A percentile compares a stretch with the other conserved stretches of the same genome.
Evolutionary conservation across 2,797 vertebrate genomes (phyloP).

Genomic region (Strix occidentalis): DNA sequence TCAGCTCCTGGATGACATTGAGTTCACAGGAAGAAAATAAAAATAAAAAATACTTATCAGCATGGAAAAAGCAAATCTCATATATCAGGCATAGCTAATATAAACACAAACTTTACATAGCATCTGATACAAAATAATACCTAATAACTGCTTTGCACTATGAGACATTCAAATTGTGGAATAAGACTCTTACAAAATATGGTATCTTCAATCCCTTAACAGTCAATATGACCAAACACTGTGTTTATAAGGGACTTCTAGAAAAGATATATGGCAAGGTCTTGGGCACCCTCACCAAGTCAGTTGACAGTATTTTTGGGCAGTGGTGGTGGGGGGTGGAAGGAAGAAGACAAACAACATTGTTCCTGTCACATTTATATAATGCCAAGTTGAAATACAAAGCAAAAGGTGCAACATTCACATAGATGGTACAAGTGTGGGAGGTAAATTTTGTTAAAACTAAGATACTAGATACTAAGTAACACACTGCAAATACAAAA

Average conservation of each 20-base stretch:
- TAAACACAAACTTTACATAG: neutral
- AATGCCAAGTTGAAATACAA: neutral
- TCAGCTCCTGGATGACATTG: neutral
- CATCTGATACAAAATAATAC: neutral
- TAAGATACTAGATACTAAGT: neutral
- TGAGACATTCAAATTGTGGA: neutral
- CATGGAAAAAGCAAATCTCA: neutral
- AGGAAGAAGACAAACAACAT: neutral
- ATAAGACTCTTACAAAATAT: accelerated
- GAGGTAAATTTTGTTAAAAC: neutral
- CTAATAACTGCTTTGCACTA: neutral
- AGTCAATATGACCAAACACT: neutral
- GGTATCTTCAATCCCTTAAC: neutral
- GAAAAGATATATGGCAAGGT: neutral
- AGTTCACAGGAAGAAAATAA: neutral
- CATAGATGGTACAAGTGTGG: neutral
- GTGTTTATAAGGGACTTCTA: neutral
- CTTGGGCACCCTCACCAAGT: neutral
- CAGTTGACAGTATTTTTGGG: neutral
- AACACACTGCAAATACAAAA: neutral
- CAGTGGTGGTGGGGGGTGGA: neutral
- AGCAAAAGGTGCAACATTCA: neutral
- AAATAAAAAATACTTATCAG: neutral
- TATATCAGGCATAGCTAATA: neutral
- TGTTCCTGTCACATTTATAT: neutral